Conservation (phyloP, 2,888 invertebrate species). For the Mamestra brassicae region DNA sequence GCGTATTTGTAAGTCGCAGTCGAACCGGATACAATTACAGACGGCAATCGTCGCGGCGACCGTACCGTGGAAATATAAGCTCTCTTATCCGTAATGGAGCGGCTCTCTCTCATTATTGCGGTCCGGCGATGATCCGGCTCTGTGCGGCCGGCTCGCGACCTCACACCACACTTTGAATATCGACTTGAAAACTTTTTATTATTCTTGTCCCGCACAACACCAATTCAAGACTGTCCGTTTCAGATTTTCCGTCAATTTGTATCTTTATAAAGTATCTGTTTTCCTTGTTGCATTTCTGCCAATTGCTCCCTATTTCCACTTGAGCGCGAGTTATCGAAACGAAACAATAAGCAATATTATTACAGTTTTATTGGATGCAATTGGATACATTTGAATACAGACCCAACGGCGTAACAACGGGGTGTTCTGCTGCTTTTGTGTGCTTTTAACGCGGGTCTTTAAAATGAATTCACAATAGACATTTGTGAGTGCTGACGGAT, state of each 20-base stretch:
- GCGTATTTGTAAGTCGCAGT: slow-evolving; percentile 74
- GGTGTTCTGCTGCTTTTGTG: slow-evolving; percentile 34
- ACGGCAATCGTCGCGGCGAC: slow-evolving; percentile 79
- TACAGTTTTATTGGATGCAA: slow-evolving; percentile 63
- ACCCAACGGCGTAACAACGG: slow-evolving; percentile 29
- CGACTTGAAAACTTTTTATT: slow-evolving; percentile 66
- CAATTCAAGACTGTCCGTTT: slow-evolving; percentile 27
- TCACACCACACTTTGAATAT: slow-evolving; percentile 71
- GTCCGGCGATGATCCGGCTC: slow-evolving; percentile 70
- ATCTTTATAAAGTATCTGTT: slow-evolving; percentile 31
- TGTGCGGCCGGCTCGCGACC: slow-evolving; percentile 37
- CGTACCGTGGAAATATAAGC: slow-evolving; percentile 83
- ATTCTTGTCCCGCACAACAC: slow-evolving; percentile 25
- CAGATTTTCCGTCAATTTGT: slow-evolving; percentile 29
- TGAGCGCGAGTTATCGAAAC: slow-evolving; percentile 54
- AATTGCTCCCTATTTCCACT: slow-evolving; percentile 57
- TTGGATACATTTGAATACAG: slow-evolving; percentile 56
- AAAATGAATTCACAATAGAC: slow-evolving; percentile 57
- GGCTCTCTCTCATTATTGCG: slow-evolving; percentile 86
- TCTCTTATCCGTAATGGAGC: slow-evolving; percentile 82
- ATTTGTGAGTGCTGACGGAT: slow-evolving; percentile 33
- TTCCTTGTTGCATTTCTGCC: slow-evolving; percentile 49
- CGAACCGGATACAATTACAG: slow-evolving; percentile 89
- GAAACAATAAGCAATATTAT: slow-evolving; percentile 63
- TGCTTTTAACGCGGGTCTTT: slow-evolving; percentile 49